These are phyloP conservation scores for Anser brachyrhynchus DNA, from an alignment of 2,113 vertebrate species.

Conservation along the genomic window DNA sequence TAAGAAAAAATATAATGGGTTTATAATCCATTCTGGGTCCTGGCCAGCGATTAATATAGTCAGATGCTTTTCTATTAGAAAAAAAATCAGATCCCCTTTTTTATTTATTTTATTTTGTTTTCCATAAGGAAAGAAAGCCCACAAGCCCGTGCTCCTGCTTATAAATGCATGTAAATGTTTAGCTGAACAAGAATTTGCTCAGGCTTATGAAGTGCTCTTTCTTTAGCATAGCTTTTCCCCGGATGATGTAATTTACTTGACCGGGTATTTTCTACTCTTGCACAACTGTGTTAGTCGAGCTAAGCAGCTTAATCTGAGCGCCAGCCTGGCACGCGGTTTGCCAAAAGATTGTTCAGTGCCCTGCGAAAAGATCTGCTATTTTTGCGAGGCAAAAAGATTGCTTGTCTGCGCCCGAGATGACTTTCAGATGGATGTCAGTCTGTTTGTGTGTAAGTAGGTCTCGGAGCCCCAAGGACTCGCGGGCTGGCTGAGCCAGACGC, in stretches of 20 bases:
- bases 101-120: neutral
- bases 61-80: neutral
- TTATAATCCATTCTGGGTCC: conserved; percentile 22
- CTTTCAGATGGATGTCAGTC: conserved; percentile 46
- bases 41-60: neutral
- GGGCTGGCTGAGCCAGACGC: neutral
- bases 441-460: conserved; percentile 56
- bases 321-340: conserved; percentile 15
- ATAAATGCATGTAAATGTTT: conserved; percentile 33
- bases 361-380: conserved; percentile 38
- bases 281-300: conserved; percentile 62
- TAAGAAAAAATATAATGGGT: conserved; percentile 2
- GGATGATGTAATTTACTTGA: conserved; percentile 75
- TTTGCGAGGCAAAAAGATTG: neutral
- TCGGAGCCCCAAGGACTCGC: conserved; percentile 32
- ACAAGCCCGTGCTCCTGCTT: neutral
- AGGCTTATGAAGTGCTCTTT: conserved; percentile 63
- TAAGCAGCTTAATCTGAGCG: conserved; percentile 64
- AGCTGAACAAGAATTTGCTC: conserved; percentile 6
- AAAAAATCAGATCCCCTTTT: neutral
- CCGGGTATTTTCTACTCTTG: conserved; percentile 65
- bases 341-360: neutral
- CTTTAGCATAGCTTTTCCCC: conserved; percentile 74
- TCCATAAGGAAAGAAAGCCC: neutral
- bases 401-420: neutral